These are phyloP conservation scores for Listronotus oregonensis DNA, from an alignment of 1,140 invertebrate species.

Conservation along the genomic window DNA sequence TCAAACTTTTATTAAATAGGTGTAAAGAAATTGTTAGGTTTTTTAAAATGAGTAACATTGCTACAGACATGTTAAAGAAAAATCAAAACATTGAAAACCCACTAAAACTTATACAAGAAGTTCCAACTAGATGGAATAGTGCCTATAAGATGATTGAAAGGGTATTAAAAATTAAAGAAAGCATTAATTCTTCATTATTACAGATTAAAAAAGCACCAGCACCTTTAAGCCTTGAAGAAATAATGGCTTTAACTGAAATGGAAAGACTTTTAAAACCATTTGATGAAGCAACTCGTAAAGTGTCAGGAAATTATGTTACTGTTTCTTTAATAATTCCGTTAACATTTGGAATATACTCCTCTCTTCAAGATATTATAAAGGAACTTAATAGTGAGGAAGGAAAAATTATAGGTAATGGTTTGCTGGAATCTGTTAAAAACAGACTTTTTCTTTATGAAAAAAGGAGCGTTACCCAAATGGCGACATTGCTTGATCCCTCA, in stretches of 20 bases:
- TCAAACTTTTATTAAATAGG: conserved; percentile 1
- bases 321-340: conserved; percentile 16
- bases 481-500: conserved; percentile 15
- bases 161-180: conserved; percentile 16
- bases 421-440: conserved; percentile 13
- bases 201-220: conserved; percentile 7
- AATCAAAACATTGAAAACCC: conserved; percentile 8
- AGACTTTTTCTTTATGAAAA: conserved; percentile 12
- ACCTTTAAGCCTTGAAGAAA: not conserved
- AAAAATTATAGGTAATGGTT: not conserved
- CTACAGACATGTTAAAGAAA: conserved; percentile 17
- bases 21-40: conserved; percentile 6
- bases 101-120: no score
- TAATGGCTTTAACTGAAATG: conserved; percentile 3
- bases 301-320: no score
- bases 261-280: no score
- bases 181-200: conserved; percentile 9
- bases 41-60: conserved; percentile 9
- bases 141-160: no score
- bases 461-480: conserved; percentile 9
- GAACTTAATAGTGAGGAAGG: conserved; percentile 14
- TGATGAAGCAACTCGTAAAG: no score
- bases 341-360: not conserved
- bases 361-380: not conserved
- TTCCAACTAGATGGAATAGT: no score